phyloP scores from a whole-genome alignment of 2,888 invertebrate species.

The Oxytorus armatus region DNA sequence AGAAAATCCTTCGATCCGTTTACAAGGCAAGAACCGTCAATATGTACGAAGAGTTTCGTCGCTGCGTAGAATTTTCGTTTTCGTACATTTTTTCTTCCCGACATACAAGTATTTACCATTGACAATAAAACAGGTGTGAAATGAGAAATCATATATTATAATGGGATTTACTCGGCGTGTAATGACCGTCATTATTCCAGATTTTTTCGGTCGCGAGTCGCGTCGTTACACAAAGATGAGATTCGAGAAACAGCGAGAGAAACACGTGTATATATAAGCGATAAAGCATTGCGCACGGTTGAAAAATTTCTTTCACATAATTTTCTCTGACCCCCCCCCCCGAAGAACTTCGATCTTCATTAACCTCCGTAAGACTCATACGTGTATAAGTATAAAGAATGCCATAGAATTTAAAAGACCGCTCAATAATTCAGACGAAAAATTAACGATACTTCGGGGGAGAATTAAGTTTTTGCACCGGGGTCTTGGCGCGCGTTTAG shows the following conservation, averaged over 20 bases:
- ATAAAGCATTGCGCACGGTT: not conserved
- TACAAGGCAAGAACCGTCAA: not conserved
- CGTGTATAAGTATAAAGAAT: not conserved
- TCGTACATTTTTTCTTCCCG: not conserved
- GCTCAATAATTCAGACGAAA: conserved; percentile 47
- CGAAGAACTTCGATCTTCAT: conserved; percentile 22
- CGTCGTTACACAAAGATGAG: too few species aligned
- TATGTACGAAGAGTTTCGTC: not conserved
- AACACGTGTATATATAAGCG: conserved; percentile 11
- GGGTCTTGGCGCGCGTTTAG: not conserved
- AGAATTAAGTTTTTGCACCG: conserved; percentile 35
- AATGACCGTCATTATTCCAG: conserved; percentile 48
- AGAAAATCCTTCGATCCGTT: not conserved
- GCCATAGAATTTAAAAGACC: not conserved
- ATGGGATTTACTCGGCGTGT: conserved; percentile 23
- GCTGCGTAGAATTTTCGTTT: not conserved
- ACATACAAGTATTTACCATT: not conserved
- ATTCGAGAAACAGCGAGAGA: not conserved
- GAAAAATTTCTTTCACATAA: conserved; percentile 38
- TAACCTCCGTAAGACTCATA: conserved; percentile 29
- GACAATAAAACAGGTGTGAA: conserved; percentile 12
- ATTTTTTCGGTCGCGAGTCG: conserved; percentile 19
- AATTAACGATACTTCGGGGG: conserved; percentile 40
- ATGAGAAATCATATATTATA: conserved; percentile 24
- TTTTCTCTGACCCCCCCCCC: conserved; percentile 7